These are phyloP conservation scores for Lymantria monacha DNA, from an alignment of 2,888 invertebrate species.

Conservation along the genomic window DNA sequence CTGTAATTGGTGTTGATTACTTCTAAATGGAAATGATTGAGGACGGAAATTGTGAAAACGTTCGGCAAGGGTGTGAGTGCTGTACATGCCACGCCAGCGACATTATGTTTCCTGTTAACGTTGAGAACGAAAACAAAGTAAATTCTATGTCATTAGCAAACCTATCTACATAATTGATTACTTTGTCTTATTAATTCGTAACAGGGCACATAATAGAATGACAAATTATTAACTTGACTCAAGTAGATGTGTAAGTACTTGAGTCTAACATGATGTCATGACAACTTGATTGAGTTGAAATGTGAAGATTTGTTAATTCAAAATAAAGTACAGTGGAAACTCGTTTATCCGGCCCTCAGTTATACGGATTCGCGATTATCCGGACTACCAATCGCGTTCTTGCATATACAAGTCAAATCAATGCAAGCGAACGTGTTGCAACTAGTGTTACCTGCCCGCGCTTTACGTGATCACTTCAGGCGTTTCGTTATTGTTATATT, in stretches of 20 bases:
- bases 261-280: too few relatives aligned
- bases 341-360: too few relatives aligned
- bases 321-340: too few relatives aligned
- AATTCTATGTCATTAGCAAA: background rate
- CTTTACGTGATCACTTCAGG: too few relatives aligned
- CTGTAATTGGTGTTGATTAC: slow-evolving; percentile 2
- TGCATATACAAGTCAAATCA: too few relatives aligned
- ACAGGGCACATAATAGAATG: background rate
- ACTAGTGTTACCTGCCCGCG: too few relatives aligned
- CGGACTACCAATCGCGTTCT: too few relatives aligned
- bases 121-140: background rate
- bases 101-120: background rate
- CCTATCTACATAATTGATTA: background rate
- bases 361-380: too few relatives aligned
- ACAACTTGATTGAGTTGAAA: too few relatives aligned
- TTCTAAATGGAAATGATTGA: slow-evolving; percentile 8
- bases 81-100: background rate
- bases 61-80: background rate
- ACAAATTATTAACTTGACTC: background rate
- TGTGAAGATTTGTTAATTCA: too few relatives aligned
- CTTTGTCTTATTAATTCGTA: background rate
- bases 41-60: slow-evolving; percentile 11
- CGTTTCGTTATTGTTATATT: too few relatives aligned
- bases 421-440: too few relatives aligned
- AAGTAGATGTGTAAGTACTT: background rate